Percentiles rank a stretch among this genome's conserved stretches.
These are phyloP conservation scores for Nemapogon koenigi DNA, from an alignment of 2,888 invertebrate species.

Conservation along the genomic window DNA sequence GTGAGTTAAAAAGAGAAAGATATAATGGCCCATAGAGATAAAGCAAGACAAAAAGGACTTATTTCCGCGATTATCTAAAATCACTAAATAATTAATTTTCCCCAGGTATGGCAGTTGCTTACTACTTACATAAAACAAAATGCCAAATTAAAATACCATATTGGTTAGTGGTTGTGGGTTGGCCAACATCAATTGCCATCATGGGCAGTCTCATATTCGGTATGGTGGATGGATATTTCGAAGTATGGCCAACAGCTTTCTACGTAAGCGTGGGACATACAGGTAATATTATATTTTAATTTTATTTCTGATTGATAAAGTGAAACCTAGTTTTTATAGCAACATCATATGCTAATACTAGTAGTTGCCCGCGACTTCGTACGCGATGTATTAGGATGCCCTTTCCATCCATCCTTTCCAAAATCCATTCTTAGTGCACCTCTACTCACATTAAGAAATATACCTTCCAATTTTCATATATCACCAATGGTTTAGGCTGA, in stretches of 20 bases:
- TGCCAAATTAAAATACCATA: conserved; percentile 67
- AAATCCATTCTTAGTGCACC: too few relatives aligned
- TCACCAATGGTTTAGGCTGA: too few relatives aligned
- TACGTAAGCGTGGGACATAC: conserved; percentile 79
- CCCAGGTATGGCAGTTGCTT: conserved; percentile 76
- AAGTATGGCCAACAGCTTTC: conserved; percentile 71
- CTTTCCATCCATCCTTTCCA: too few relatives aligned
- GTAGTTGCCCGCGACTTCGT: too few relatives aligned
- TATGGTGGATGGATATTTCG: conserved; percentile 70
- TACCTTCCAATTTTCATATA: too few relatives aligned
- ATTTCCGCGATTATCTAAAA: background rate
- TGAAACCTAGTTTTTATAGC: too few relatives aligned
- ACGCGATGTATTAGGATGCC: too few relatives aligned
- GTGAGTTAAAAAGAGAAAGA: too few relatives aligned
- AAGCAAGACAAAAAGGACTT: too few relatives aligned
- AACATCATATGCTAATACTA: too few relatives aligned
- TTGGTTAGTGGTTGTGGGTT: conserved; percentile 62
- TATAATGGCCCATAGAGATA: too few relatives aligned
- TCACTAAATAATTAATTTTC: conserved; percentile 11
- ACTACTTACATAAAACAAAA: conserved; percentile 72
- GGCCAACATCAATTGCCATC: conserved; percentile 66
- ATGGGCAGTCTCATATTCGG: conserved; percentile 72
- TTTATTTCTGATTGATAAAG: background rate
- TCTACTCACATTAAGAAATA: too few relatives aligned
- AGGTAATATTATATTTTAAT: conserved; percentile 30